Evolutionary conservation across 2,888 invertebrate species (phyloP), one percentile per base, ranked within the genome.

Genomic region (Tromatobia lineatoria): DNA sequence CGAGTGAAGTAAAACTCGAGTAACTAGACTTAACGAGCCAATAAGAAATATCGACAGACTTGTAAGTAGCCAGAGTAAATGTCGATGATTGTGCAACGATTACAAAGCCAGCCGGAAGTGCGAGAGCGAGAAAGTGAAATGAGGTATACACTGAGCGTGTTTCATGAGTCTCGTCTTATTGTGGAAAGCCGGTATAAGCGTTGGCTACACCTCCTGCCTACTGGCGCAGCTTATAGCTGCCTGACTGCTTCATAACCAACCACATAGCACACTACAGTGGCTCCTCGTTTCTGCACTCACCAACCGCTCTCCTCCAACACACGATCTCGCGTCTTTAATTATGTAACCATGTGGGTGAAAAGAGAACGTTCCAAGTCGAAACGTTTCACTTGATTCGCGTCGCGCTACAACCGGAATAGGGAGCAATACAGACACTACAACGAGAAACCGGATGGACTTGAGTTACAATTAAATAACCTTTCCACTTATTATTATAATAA

Each of bases 271-370:
- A 13, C 45, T 59, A 64, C 15, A 38, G 11, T 18, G 18, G 10
- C 25, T 11, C 50, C 7, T 45, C 47, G 2, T 8, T 13, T 52
- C 42, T 29, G 18, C 45, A 3, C 70, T 20, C n/a, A 8, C 20
- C 11, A 61, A 20, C 59, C 38, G 29, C 42, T 59, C 18, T 64
- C 59, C 73, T 50, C 71, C 47, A 25, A 13, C 54, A 23, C 45
- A 50, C 64, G 52, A 52, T 64, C 54, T 50, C 73, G 34, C 52
- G 77, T 78, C 50, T 79, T 76, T 83, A 78, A 83, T 86, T 85
- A 83, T 71, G 82, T 85, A 86, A 86, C 77, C 82, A 75, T 79
- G 79, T 86, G 86, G 86, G 84, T 84, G 82, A 84, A 82, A 47
- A 84, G 86, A 84, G 84, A 86, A 86, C 80, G 86, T 84, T 73